Evolutionary conservation across 2,888 invertebrate species (phyloP), one percentile per base, ranked within the genome.

Genomic region (Folsomia manolachei): DNA sequence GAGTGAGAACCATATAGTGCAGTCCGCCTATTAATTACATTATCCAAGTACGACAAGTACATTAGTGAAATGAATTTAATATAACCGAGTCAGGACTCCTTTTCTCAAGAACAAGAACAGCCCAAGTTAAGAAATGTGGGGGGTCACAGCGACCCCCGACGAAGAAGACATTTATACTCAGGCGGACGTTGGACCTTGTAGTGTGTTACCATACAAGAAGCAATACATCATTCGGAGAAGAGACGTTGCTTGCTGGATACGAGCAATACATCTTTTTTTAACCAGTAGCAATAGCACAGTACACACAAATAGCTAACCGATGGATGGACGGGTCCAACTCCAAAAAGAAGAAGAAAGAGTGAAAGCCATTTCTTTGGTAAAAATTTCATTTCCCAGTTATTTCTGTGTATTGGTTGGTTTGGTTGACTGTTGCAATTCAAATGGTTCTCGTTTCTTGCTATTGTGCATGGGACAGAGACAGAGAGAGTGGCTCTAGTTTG

Each of bases 141-240:
- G 70, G 64, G 64, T 56, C 70, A 24, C 14, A 9, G 27, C 56
- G 56, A 63, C 70, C 70, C 70, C 64, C 64, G 27, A 66, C 19
- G 52, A 65, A 52, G 56, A 64, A 70, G 70, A 60, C 66, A 66
- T 66, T 56, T 51, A 71, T 66, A 68, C 60, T 68, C 26, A 19
- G 25, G 68, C 61, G 27, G 26, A 61, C 61, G 23, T 61, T 24
- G 61, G 14, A 4, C 23, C 56, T 52, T 70, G 53, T 63, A 67
- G 70, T 65, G 64, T 70, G 53, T 64, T n/a, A 70, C 53, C 52
- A 70, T 51, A 70, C 70, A 56, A 26, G 64, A 65, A 67, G 27
- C 71, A 61, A 71, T 71, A 71, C 65, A 71, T 71, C 71, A 71
- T 71, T 66, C 71, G 19, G 66, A 18, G 25, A 27, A n/a, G 66